Evolutionary conservation across 1,140 invertebrate genomes (phyloP).

Genomic region (Drosophila repletoides): DNA sequence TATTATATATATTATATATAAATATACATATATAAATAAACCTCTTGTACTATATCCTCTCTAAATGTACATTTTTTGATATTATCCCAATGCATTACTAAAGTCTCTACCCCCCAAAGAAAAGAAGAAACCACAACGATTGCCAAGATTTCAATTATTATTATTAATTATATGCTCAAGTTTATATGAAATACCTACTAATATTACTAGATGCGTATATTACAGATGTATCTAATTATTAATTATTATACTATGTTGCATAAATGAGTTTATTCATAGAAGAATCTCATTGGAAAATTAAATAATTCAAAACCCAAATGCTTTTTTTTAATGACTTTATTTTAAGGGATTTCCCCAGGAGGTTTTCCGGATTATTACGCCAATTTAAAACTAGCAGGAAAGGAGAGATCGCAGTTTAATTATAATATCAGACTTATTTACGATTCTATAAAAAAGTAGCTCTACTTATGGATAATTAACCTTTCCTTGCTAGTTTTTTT

Average conservation of each 20-base stretch:
- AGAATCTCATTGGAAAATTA: conserved; percentile 8
- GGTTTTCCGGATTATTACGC: no score
- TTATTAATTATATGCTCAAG: conserved; percentile 11
- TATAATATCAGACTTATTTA: no score
- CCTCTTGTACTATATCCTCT: conserved; percentile 1
- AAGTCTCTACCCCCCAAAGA: background rate
- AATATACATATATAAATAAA: background rate
- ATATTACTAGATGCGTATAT: background rate
- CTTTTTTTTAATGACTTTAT: no score
- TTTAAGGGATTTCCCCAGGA: no score
- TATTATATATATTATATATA: background rate
- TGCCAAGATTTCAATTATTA: conserved; percentile 16
- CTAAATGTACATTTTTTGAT: background rate
- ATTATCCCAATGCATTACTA: conserved; percentile 5
- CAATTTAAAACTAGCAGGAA: no score
- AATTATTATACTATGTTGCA: background rate
- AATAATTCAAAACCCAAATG: background rate
- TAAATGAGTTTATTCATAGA: conserved; percentile 10
- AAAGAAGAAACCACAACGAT: conserved; percentile 2
- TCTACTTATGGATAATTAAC: no score
- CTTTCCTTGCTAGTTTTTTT: no score
- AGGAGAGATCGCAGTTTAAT: no score
- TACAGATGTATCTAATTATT: background rate
- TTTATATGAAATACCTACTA: conserved; percentile 18
- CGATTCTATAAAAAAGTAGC: no score